Conservation (phyloP, 2,113 vertebrate species). For the Vidua macroura region DNA sequence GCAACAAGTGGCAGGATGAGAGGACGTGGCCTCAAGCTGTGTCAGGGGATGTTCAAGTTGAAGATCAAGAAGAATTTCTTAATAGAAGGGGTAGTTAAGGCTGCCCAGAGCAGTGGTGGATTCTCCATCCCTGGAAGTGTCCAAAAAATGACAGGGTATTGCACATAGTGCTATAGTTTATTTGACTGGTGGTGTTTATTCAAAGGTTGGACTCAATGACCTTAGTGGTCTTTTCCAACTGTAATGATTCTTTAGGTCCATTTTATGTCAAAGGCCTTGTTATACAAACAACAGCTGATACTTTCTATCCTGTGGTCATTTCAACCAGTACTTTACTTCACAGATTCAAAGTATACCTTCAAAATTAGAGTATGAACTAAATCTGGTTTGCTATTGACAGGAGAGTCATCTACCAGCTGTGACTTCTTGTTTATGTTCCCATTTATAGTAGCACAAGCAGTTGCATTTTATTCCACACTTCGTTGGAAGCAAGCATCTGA, state of each 20-base stretch:
- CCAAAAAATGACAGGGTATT: not conserved
- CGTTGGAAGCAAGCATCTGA: not conserved
- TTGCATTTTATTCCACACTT: not conserved
- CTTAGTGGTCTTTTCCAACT: not conserved
- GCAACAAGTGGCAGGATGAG: not conserved
- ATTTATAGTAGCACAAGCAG: rapidly evolving
- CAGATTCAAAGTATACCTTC: not conserved
- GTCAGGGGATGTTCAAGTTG: not conserved
- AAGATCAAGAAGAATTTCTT: not conserved
- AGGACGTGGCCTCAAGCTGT: not conserved
- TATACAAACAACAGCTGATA: not conserved
- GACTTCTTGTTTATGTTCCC: not conserved
- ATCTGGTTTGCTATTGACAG: not conserved
- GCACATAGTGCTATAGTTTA: not conserved
- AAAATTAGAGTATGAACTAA: not conserved
- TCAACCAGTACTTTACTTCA: not conserved
- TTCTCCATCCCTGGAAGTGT: not conserved
- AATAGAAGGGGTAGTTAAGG: not conserved
- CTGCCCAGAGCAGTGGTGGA: not conserved
- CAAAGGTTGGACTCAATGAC: not conserved
- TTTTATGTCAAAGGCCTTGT: not conserved
- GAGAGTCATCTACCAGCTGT: not conserved
- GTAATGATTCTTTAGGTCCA: not conserved
- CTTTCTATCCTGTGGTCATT: not conserved
- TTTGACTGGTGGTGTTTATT: not conserved